phyloP scores from a whole-genome alignment of 1,140 invertebrate genomes.

The Myzus persicae region DNA sequence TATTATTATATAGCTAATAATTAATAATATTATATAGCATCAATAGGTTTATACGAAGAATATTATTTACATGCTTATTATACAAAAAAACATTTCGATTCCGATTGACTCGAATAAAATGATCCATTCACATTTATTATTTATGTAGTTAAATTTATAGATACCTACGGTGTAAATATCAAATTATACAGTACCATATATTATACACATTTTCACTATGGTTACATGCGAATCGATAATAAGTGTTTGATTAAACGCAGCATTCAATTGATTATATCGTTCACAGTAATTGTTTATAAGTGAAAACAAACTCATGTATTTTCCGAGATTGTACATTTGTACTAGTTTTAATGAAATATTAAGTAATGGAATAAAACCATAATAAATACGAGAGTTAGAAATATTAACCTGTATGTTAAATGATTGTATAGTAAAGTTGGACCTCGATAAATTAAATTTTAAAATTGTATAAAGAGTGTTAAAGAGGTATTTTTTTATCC shows the following conservation, averaged over 20 bases:
- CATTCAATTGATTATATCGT: neutral
- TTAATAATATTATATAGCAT: too few relatives aligned
- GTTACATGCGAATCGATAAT: neutral
- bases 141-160: neutral
- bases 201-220: too few relatives aligned
- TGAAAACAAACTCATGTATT: neutral
- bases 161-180: too few relatives aligned
- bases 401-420: neutral
- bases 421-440: too few relatives aligned
- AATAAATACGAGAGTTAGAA: neutral
- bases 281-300: neutral
- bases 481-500: neutral
- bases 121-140: neutral
- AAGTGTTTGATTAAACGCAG: neutral
- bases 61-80: too few relatives aligned
- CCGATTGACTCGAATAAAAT: neutral
- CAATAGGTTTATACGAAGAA: too few relatives aligned
- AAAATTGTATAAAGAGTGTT: neutral
- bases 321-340: neutral
- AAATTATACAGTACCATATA: too few relatives aligned
- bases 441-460: too few relatives aligned
- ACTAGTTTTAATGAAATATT: neutral
- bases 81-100: neutral
- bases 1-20: neutral
- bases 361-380: too few relatives aligned